These are phyloP conservation scores for Steinernema scapterisci DNA, from an alignment of 2,888 invertebrate species.

Conservation along the genomic window DNA sequence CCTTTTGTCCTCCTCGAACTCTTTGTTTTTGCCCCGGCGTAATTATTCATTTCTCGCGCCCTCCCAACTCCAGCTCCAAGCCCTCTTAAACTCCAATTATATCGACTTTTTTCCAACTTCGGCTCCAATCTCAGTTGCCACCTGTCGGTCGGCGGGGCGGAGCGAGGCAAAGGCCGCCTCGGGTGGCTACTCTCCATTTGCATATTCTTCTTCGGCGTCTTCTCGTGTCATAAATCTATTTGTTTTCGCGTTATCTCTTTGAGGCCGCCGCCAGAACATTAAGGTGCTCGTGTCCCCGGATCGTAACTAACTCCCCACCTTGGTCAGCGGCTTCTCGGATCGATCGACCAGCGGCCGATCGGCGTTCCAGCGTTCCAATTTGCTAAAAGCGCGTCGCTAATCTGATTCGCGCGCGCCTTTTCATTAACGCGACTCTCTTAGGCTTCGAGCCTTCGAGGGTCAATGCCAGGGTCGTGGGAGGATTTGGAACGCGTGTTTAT, in stretches of 20 bases:
- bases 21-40: conserved; percentile 14
- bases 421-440: conserved; percentile 23
- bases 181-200: not conserved
- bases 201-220: not conserved
- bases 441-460: not conserved
- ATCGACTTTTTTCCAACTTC: conserved; percentile 31
- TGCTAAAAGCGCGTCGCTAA: conserved; percentile 16
- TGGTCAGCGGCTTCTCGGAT: not conserved
- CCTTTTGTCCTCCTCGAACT: not conserved
- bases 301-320: conserved; percentile 11
- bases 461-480: not conserved
- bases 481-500: too few relatives aligned
- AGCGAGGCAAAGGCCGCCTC: too few relatives aligned
- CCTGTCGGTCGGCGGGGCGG: not conserved
- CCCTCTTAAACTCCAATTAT: conserved; percentile 21
- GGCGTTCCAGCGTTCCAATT: not conserved
- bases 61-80: not conserved
- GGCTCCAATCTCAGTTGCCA: not conserved
- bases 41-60: conserved; percentile 25
- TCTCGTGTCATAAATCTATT: conserved; percentile 7
- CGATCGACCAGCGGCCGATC: conserved; percentile 5
- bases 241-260: conserved; percentile 10
- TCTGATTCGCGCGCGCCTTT: conserved; percentile 31
- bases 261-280: not conserved
- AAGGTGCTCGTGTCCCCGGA: not conserved